A percentile compares a stretch with the other conserved stretches of the same genome.
These are phyloP conservation scores for Alcis repandata DNA, from an alignment of 2,888 invertebrate species.

Conservation along the genomic window DNA sequence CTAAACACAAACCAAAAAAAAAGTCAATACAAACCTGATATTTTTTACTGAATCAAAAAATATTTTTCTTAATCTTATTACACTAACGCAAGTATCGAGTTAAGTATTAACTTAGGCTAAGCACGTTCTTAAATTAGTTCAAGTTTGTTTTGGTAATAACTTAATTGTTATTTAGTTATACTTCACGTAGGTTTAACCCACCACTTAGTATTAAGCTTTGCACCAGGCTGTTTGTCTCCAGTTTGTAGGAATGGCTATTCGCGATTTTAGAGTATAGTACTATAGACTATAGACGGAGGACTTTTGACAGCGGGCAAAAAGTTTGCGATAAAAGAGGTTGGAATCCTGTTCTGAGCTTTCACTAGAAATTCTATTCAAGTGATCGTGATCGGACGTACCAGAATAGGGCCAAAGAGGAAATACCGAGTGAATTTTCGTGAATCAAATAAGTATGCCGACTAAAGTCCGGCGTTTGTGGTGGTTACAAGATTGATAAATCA, in stretches of 20 bases:
- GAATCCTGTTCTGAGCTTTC: neutral
- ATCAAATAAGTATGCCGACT: neutral
- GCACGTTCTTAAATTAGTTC: slow-evolving; percentile 34
- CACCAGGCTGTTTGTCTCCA: slow-evolving; percentile 35
- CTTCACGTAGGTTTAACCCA: slow-evolving; percentile 53
- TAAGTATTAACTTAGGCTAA: slow-evolving; percentile 38
- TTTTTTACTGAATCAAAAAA: slow-evolving; percentile 22
- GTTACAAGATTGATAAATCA: slow-evolving; percentile 4
- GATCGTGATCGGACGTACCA: neutral
- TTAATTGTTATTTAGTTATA: slow-evolving; percentile 62
- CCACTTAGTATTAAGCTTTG: slow-evolving; percentile 50
- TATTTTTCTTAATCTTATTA: slow-evolving; percentile 30
- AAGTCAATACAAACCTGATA: slow-evolving; percentile 24
- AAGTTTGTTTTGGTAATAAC: slow-evolving; percentile 47
- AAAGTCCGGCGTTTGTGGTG: neutral
- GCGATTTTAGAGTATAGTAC: slow-evolving; percentile 24
- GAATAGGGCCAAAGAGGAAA: neutral
- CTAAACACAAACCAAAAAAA: slow-evolving; percentile 9
- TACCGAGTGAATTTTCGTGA: neutral
- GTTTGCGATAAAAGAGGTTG: neutral
- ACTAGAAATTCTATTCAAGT: too few relatives aligned
- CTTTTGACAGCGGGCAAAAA: neutral
- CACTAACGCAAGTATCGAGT: slow-evolving; percentile 20
- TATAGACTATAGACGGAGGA: neutral
- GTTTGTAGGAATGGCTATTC: slow-evolving; percentile 17